Evolutionary conservation across 2,888 invertebrate genomes (phyloP), one percentile per base, ranked within the genome.

Genomic region (Pyrrhosoma nymphula): DNA sequence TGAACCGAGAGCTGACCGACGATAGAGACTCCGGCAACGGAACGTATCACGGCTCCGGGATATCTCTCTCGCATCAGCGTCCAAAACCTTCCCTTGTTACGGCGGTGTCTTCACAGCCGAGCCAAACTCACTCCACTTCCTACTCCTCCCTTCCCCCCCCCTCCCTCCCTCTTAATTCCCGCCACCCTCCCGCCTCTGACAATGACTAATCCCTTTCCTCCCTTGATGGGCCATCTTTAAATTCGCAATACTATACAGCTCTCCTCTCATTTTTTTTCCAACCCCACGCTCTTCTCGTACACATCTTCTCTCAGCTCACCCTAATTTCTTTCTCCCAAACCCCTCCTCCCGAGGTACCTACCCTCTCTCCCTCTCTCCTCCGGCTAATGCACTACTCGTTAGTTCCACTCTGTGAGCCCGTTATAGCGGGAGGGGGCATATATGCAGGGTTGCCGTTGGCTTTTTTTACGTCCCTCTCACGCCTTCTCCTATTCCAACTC

Each of bases 151-250:
- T 69, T 35, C 63, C 26, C 4, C 16, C 89, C 18, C 56, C 26
- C 12, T 0, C 6, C 69, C 69, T 69, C 14, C 75, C 35, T 35
- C 55, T 47, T 47, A 47, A 47, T 47, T 35, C 82, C 30, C 82
- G 10, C 82, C 35, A 47, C 47, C 47, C 47, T 47, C 8, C 47
- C 47, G 47, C 69, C n/a, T 82, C 82, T 93, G 93, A 93, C 93
- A 93, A 93, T 93, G 93, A 93, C 93, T 93, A 93, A 93, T 93
- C 63, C 69, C 93, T 93, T 93, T 69, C 47, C 69, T 69, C 69
- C 69, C 89, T 89, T 89, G 93, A 93, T 75, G 47, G 47, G 47
- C 47, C 47, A 39, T 93, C 93, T 93, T 93, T 93, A 93, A 69
- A 93, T 93, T 93, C 69, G 93, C 93, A 69, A 93, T 93, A 93